These are phyloP conservation scores for Aporrectodea caliginosa DNA, from an alignment of 1,140 invertebrate species.

Conservation along the genomic window DNA sequence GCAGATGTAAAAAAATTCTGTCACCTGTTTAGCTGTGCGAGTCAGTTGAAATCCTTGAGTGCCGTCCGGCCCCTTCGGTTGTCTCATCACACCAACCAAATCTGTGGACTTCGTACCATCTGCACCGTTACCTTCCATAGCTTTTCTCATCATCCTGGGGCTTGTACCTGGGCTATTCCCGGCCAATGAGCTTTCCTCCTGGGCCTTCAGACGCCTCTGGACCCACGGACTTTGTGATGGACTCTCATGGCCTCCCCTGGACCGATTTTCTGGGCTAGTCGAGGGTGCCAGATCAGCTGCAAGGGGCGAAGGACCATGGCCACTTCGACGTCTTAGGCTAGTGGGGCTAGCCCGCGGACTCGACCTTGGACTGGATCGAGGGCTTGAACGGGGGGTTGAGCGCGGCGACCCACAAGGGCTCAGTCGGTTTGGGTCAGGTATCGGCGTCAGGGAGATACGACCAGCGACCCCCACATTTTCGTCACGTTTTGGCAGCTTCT, in stretches of 20 bases:
- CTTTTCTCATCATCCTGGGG: background rate
- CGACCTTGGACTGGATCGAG: conserved; percentile 41
- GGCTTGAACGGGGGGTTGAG: conserved; percentile 30
- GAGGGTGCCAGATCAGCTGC: conserved; percentile 34
- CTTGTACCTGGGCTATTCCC: background rate
- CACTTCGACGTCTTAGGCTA: conserved; percentile 36
- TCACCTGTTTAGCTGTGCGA: no score
- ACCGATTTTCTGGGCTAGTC: conserved; percentile 14
- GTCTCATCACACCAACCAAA: background rate
- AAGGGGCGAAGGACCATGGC: conserved; percentile 46
- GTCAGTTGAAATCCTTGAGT: background rate
- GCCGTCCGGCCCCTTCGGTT: background rate
- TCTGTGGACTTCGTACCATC: background rate
- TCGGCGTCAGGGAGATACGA: conserved; percentile 29
- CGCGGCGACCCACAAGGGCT: conserved; percentile 38
- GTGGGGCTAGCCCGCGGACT: conserved; percentile 48
- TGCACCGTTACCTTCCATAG: background rate
- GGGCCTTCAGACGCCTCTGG: background rate
- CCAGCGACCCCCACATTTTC: background rate
- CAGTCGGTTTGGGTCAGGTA: conserved; percentile 37
- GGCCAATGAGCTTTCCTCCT: background rate
- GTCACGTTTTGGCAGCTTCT: no score
- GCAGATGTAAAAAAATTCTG: no score
- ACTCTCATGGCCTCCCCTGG: conserved; percentile 34
- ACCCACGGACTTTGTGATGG: conserved; percentile 57